phyloP scores from a whole-genome alignment of 2,888 invertebrate species.

The Drosophila cracens region DNA sequence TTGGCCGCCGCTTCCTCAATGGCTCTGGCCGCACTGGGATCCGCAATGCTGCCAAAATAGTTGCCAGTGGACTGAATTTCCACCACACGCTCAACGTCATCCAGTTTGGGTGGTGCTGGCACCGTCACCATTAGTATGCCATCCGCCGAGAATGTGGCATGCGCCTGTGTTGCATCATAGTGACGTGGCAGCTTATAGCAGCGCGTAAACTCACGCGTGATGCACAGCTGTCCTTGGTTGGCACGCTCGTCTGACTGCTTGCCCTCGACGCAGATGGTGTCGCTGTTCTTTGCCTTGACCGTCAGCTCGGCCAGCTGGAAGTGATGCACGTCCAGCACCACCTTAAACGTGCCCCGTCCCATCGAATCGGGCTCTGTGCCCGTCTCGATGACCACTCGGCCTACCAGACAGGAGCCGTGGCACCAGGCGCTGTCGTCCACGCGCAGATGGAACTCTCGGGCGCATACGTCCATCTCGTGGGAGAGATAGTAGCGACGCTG shows the following conservation, averaged over 20 bases:
- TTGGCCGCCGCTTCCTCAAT: slow-evolving; percentile 56
- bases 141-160: slow-evolving; percentile 81
- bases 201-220: slow-evolving; percentile 81
- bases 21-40: slow-evolving; percentile 70
- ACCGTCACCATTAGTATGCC: slow-evolving; percentile 83
- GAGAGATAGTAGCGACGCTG: slow-evolving; percentile 68
- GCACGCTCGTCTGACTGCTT: slow-evolving; percentile 78
- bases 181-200: slow-evolving; percentile 82
- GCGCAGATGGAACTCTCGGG: slow-evolving; percentile 74
- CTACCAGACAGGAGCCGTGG: slow-evolving; percentile 81
- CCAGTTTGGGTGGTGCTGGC: slow-evolving; percentile 81
- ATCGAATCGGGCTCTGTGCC: slow-evolving; percentile 75
- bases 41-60: slow-evolving; percentile 77
- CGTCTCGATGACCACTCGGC: slow-evolving; percentile 77
- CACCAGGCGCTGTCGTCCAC: slow-evolving; percentile 79
- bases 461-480: slow-evolving; percentile 75
- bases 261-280: slow-evolving; percentile 81
- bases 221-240: slow-evolving; percentile 75
- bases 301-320: slow-evolving; percentile 80
- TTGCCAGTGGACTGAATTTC: slow-evolving; percentile 79
- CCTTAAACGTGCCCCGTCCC: slow-evolving; percentile 82
- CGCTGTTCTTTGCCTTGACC: slow-evolving; percentile 81
- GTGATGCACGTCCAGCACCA: slow-evolving; percentile 82
- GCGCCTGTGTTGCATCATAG: slow-evolving; percentile 81
- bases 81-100: slow-evolving; percentile 81